A percentile compares a stretch with the other conserved stretches of the same genome.
Conservation (phyloP, 2,888 invertebrate species). For the Cataglyphis altisquamis region DNA sequence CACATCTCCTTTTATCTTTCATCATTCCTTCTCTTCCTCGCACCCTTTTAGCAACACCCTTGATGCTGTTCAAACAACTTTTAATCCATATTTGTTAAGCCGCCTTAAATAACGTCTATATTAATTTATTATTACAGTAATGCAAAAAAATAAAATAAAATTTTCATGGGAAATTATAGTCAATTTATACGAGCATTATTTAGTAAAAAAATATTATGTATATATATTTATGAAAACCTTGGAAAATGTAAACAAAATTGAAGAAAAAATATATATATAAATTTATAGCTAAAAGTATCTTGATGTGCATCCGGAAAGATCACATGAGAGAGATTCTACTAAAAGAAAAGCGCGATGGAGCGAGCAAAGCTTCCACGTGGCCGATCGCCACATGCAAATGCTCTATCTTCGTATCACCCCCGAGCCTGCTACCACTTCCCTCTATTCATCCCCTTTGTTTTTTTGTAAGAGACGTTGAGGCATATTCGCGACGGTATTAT, state of each 20-base stretch:
- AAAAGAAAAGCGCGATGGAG: constrained; percentile 76
- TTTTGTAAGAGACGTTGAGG: constrained; percentile 32
- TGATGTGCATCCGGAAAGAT: constrained; percentile 61
- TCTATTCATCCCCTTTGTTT: constrained; percentile 59
- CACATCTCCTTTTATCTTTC: constrained; percentile 33
- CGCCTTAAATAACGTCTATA: constrained; percentile 82
- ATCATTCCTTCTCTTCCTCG: background rate
- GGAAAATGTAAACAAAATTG: background rate
- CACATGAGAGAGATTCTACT: constrained; percentile 69
- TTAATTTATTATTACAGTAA: constrained; percentile 80
- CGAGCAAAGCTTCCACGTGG: constrained; percentile 79
- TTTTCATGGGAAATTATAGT: background rate
- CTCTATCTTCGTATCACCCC: constrained; percentile 73
- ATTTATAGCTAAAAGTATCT: constrained; percentile 16
- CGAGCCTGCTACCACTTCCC: constrained; percentile 61
- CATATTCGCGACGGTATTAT: constrained; percentile 30
- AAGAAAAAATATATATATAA: background rate
- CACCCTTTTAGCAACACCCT: constrained; percentile 24
- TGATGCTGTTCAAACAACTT: constrained; percentile 80
- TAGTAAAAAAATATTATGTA: background rate
- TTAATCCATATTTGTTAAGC: constrained; percentile 86
- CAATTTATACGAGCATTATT: background rate
- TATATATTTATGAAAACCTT: background rate
- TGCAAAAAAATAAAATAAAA: background rate
- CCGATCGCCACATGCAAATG: constrained; percentile 85